Base-by-base conservation (phyloP, 2,113 vertebrate species). In the Sebastes fasciatus region DNA sequence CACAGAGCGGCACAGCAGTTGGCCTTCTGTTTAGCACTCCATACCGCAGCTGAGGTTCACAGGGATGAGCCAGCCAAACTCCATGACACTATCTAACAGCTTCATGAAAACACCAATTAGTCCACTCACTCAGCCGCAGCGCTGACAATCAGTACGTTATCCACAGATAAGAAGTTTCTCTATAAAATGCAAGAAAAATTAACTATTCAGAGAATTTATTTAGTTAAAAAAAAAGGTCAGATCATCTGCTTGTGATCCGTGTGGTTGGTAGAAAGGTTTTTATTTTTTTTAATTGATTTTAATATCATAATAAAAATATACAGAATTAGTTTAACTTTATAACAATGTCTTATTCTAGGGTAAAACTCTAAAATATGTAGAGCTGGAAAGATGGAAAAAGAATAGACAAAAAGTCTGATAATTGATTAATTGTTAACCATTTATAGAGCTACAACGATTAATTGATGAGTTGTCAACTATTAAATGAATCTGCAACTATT, bases 41-140 rank as follows among this genome's bases (percentile, higher is more conserved):
- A 42, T 6, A 42, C 63, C 21, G 73, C 65, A 63, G 71, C 72
- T 71, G 42, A 6, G 58, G 62, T 77, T 85, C 74, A 85, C 74
- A 71, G 82, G 61, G 45, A 70, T 1, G 68, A 77, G 42, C 0
- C 42, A 34, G 74, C 46, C 49, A 74, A 77, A 78, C 76, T 60
- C 72, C 23, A 43, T 49, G 61, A 80, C 81, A 0, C 71, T 14
- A 42, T 69, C 77, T n/a, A 17, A 76, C 57, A 60, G 76, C 55
- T 78, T 83, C 68, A 77, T 51, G 76, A 70, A 74, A 83, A 78
- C 85, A 83, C 52, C 84, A 83, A 73, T 89, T 85, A 80, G 67
- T 43, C 26, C 43, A 12, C 17, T 74, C 73, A 26, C 60, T 71
- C 61, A 40, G 66, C 43, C 43, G 9, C 43, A 46, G 34, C 21